These are phyloP conservation scores for Synanthedon formicaeformis DNA, from an alignment of 2,888 invertebrate species.

Conservation along the genomic window DNA sequence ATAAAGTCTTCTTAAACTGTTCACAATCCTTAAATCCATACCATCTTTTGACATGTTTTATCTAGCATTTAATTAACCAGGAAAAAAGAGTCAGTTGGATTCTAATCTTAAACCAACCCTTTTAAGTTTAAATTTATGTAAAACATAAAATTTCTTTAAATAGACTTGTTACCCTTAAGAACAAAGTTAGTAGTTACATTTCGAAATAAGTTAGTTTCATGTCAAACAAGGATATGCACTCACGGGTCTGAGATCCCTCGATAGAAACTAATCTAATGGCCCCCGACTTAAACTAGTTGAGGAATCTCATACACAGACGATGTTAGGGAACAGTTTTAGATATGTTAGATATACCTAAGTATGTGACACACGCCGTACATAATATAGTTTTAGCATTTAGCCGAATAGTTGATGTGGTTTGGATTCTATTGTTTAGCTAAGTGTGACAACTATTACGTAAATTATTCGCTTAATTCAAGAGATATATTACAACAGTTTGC, in stretches of 20 bases:
- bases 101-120: too few relatives aligned
- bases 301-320: constrained; percentile 5
- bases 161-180: background rate
- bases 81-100: too few relatives aligned
- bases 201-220: constrained; percentile 54
- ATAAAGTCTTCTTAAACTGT: too few relatives aligned
- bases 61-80: too few relatives aligned
- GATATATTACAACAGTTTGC: too few relatives aligned
- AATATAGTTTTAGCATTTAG: background rate
- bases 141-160: too few relatives aligned
- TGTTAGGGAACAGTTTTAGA: constrained; percentile 4
- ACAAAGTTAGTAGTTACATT: constrained; percentile 14
- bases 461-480: too few relatives aligned
- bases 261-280: constrained; percentile 51
- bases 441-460: too few relatives aligned
- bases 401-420: background rate
- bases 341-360: constrained; percentile 1
- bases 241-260: constrained; percentile 24
- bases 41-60: too few relatives aligned
- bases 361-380: background rate
- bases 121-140: too few relatives aligned
- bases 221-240: constrained; percentile 67
- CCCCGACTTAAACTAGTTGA: constrained; percentile 21
- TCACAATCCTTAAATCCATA: too few relatives aligned
- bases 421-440: background rate